Base-by-base conservation (phyloP, 1,140 invertebrate genomes). In the Diabrotica virgifera region DNA sequence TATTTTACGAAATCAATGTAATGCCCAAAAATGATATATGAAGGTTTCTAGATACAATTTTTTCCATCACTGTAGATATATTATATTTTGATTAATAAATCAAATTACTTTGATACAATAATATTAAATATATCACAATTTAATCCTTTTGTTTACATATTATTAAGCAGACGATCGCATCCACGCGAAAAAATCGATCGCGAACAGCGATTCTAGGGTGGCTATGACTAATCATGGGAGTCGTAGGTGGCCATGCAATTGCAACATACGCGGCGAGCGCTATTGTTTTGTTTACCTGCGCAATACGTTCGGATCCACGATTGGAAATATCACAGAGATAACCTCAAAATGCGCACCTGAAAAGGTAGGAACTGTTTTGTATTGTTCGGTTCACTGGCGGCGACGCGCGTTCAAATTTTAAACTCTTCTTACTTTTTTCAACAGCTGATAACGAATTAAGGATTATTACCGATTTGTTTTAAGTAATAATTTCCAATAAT, bases 241-340 rank as follows among this genome's bases (percentile, higher is more conserved):
- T 36, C 36, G 60, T 62, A 62, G 60, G 60, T 53, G 52, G 60
- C 51, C 52, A 36, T 62, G 60, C 59, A 54, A 54, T 62, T 62
- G 60, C 60, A 62, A 54, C 60, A 54, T 24, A 36, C n/a, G 52
- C 52, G 24, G 52, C 37, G n/a, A 10, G 46, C 58, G 12, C 6
- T 53, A 62, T 38, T 62, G 60, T 62, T 62, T 62, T 62, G 52
- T 62, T 54, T 62, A 62, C 60, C 60, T 62, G 60, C 40, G 59
- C 59, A 13, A 14, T 37, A 36, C 13, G 60, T 37, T n/a, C 40
- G 8, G 51, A 51, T 51, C 13, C 58, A 8, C 38, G 8, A 46
- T 46, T 46, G 40, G 40, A 46, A 46, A 46, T 46, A 46, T 46
- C 56, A 35, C 8, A 54, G 12, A 59, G 58, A 59, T 59, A 59